Evolutionary conservation across 2,113 vertebrate species (phyloP), one percentile per base, ranked within the genome.

Genomic region (Suricata suricatta): DNA sequence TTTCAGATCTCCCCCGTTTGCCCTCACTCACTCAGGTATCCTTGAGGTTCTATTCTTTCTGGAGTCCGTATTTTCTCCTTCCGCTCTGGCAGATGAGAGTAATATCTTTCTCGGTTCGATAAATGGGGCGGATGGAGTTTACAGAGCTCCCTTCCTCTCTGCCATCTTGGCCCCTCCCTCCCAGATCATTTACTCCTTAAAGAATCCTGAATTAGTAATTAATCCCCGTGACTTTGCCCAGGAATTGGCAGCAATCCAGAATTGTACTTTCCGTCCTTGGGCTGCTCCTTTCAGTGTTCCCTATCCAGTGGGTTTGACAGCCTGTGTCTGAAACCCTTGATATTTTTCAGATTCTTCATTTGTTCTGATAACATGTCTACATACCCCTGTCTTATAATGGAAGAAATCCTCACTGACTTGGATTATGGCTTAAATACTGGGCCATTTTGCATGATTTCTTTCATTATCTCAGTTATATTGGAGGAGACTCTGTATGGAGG

Each of bases 391-490:
- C 97, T 99, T 99, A 93, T 99, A 99, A 96, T 98, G 98, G 97
- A 99, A 99, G 97, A 99, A 99, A 63, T 99, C 99, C 4, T 98
- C 98, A 27, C 98, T 98, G 15, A 99, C 98, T 94, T 98, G 98
- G 98, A 99, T 99, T 97, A 99, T 87, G 88, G 99, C 99, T 99
- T 99, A 99, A 69, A 99, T n/a, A n/a, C 99, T 90, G 99, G 99
- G 84, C 99, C 99, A 96, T 98, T 99, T 92, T 98, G 94, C 91
- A 97, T 98, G 35, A 99, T 99, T 99, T 99, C 99, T 97, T 93
- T 96, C 99, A 99, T 99, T 97, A 99, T 99, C 66, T 98, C 97
- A 0, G 98, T 99, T 98, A 99, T 99, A 99, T 99, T 68, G 9
- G 21, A 68, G 52, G 9, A 93, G 96, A 87, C n/a, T 38, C 19